Percentiles rank a stretch among this genome's conserved stretches.
Evolutionary conservation across 2,797 vertebrate species (phyloP).

Genomic region (Notoglanidium macrostoma): DNA sequence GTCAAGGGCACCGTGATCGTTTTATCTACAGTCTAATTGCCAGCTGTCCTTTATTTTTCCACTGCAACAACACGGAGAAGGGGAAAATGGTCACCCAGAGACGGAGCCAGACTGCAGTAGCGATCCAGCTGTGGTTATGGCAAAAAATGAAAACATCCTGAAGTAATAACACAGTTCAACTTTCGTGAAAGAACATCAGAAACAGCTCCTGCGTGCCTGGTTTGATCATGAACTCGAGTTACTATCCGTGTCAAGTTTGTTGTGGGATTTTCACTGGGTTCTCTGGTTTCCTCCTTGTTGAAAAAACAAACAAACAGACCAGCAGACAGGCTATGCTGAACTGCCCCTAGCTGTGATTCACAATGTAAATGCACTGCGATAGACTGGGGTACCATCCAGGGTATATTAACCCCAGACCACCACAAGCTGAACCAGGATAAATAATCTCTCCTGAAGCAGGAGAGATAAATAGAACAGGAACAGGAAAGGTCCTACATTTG

Average conservation of each 20-base stretch:
- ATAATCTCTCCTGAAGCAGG: too few relatives aligned
- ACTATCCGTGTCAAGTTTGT: neutral
- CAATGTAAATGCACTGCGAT: neutral
- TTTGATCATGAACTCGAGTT: neutral
- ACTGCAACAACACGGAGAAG: neutral
- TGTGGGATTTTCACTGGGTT: neutral
- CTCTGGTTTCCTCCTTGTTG: neutral
- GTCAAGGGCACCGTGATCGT: conserved; percentile 14
- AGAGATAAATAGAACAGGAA: neutral
- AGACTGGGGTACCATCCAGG: too few relatives aligned
- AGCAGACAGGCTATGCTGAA: neutral
- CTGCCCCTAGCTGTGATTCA: neutral
- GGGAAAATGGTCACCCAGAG: too few relatives aligned
- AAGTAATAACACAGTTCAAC: neutral
- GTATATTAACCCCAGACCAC: neutral
- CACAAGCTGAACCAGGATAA: neutral
- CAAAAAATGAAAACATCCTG: neutral
- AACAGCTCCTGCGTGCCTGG: too few relatives aligned
- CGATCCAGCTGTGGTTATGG: neutral
- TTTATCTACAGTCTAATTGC: too few relatives aligned
- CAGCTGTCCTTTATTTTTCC: neutral
- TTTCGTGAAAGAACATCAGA: neutral
- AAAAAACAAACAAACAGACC: neutral
- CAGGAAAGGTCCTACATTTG: neutral
- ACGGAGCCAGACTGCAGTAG: neutral